Base-by-base conservation (phyloP, 2,888 invertebrate genomes). In the Drosophila pseudotakahashii region DNA sequence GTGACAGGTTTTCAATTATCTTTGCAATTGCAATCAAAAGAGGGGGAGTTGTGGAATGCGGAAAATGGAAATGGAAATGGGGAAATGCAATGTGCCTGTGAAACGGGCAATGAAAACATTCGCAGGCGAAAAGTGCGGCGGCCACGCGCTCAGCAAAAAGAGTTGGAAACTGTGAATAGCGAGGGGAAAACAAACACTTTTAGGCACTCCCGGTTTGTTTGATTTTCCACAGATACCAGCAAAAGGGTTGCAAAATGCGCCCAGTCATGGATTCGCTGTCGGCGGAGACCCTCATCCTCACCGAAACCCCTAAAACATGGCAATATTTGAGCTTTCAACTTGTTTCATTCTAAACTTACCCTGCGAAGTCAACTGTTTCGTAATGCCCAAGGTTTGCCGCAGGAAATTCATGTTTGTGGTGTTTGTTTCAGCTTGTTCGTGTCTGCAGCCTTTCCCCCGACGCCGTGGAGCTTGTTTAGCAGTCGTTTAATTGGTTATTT, bases 361-460 rank as follows among this genome's bases (percentile, higher is more conserved):
- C 64, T 87, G 88, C 39, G 76, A 76, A 42, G 92, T 88, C 67
- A 92, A 68, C 64, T 91, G 91, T 89, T 90, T 91, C 86, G 92
- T 91, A 88, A 91, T 76, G 64, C 76, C 89, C 14, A 92, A 77
- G 41, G 91, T 89, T 89, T 92, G 91, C 30, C 89, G 88, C 50
- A 92, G 63, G 62, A 92, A 92, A 78, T 92, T 92, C 92, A 92
- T 92, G 51, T 57, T 67, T 16, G 3, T 1, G 16, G 7, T 10
- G 13, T 36, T 39, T 7, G 10, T n/a, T 1, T 9, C 14, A 7
- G 32, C 9, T 23, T 36, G n/a, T n/a, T 10, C 7, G 26, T 16
- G 11, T 1, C 1, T 0, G 10, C n/a, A n/a, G 32, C 14, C 14
- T 10, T 30, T 14, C 11, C 14, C 14, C 3, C 14, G 14, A 11